Conservation (phyloP, 1,140 invertebrate genomes). For the Ridgeia piscesae region DNA sequence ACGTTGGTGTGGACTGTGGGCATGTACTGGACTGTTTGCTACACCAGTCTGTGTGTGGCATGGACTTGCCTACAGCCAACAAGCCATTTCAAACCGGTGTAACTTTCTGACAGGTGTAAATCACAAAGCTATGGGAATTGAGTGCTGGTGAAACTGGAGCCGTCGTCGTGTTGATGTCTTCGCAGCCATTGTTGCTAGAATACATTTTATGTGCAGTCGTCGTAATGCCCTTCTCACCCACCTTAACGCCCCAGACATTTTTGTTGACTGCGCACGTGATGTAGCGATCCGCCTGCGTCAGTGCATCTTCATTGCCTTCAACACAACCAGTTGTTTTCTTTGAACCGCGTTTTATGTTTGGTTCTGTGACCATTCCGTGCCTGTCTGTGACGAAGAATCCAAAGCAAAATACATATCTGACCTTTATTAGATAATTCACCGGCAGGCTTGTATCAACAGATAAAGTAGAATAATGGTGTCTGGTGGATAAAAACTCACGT, state of each 20-base stretch:
- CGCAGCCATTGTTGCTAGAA: neutral
- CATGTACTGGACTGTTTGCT: neutral
- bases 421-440: neutral
- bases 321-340: neutral
- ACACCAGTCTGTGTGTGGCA: neutral
- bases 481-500: too few relatives aligned
- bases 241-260: neutral
- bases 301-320: neutral
- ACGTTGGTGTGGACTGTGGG: neutral
- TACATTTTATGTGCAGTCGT: neutral
- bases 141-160: neutral
- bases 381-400: neutral
- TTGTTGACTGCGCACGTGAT: neutral
- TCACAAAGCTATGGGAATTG: neutral
- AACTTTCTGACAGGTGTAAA: neutral
- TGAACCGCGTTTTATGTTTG: neutral
- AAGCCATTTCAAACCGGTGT: neutral
- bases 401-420: neutral
- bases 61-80: neutral
- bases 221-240: neutral
- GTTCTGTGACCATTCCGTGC: neutral
- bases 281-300: neutral
- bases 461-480: neutral
- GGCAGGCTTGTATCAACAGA: neutral
- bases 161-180: neutral